Percentiles rank a stretch among this genome's conserved stretches.
Evolutionary conservation across 2,797 vertebrate genomes (phyloP).

Genomic region (Cichlasoma orientale): DNA sequence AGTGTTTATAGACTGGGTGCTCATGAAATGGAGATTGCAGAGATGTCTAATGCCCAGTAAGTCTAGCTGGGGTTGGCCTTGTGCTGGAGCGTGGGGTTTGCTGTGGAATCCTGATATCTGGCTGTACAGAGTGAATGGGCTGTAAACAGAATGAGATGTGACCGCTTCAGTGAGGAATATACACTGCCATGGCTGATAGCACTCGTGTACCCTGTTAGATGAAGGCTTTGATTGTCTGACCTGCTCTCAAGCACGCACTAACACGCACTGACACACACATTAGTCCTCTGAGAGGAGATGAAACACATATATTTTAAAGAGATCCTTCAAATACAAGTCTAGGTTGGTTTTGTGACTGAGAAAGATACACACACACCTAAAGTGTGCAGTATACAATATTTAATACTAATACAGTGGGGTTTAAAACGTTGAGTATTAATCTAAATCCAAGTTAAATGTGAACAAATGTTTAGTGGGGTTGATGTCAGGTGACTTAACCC

Average conservation of each 20-base stretch:
- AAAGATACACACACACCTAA: not conserved
- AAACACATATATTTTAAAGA: slow-evolving; percentile 35
- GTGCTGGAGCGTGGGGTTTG: slow-evolving; percentile 32
- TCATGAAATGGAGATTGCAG: slow-evolving; percentile 77
- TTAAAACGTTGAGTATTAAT: not conserved
- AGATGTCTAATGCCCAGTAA: slow-evolving; percentile 64
- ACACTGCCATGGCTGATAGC: slow-evolving; percentile 31
- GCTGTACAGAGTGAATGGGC: slow-evolving; percentile 34
- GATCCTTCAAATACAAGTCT: slow-evolving; percentile 15
- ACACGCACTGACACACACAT: not conserved
- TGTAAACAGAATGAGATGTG: slow-evolving; percentile 61
- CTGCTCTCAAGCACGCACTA: not conserved
- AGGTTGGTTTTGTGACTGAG: not conserved
- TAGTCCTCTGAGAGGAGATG: slow-evolving; percentile 10
- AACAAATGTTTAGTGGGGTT: not conserved
- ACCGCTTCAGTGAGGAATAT: slow-evolving; percentile 32
- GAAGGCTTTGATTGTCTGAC: slow-evolving; percentile 27
- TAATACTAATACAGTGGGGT: not conserved
- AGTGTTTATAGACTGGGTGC: slow-evolving; percentile 75
- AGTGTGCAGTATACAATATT: not conserved
- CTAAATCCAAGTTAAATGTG: too few relatives aligned
- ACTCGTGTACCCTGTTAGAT: slow-evolving; percentile 27
- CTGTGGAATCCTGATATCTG: slow-evolving; percentile 51
- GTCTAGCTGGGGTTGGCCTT: slow-evolving; percentile 59
- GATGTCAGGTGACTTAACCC: not conserved